Conservation (phyloP, 1,140 invertebrate genomes). For the Drosophila lowei region DNA sequence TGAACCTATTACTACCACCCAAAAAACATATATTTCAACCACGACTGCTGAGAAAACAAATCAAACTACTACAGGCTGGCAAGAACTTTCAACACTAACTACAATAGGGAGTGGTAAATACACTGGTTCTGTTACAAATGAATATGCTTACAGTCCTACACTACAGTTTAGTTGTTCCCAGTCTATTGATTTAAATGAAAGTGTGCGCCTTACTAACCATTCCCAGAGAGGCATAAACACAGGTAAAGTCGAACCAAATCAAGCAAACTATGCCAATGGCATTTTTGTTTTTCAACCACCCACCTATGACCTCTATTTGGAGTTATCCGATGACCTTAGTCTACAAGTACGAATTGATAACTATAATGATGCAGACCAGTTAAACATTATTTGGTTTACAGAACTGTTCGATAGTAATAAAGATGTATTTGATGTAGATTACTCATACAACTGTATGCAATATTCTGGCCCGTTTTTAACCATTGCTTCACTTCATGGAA, state of each 20-base stretch:
- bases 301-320: conserved; percentile 47
- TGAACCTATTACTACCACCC: too few species aligned
- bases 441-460: conserved; percentile 48
- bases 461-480: conserved; percentile 40
- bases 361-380: conserved; percentile 15
- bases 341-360: conserved; percentile 39
- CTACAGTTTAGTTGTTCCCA: conserved; percentile 35
- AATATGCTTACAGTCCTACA: conserved; percentile 9
- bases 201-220: too few species aligned
- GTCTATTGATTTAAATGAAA: conserved; percentile 18
- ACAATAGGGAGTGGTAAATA: neutral
- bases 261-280: neutral
- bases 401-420: conserved; percentile 10
- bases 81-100: neutral
- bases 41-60: neutral
- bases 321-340: conserved; percentile 33
- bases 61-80: neutral
- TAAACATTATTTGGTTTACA: conserved; percentile 65
- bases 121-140: neutral
- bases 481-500: conserved; percentile 27
- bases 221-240: neutral
- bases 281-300: conserved; percentile 52
- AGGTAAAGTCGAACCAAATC: neutral
- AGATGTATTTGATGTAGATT: conserved; percentile 12
- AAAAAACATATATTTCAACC: too few species aligned